Percentiles rank a stretch among this genome's conserved stretches.
Conservation (phyloP, 2,797 vertebrate species). For the Acanthurus leucopareius region DNA sequence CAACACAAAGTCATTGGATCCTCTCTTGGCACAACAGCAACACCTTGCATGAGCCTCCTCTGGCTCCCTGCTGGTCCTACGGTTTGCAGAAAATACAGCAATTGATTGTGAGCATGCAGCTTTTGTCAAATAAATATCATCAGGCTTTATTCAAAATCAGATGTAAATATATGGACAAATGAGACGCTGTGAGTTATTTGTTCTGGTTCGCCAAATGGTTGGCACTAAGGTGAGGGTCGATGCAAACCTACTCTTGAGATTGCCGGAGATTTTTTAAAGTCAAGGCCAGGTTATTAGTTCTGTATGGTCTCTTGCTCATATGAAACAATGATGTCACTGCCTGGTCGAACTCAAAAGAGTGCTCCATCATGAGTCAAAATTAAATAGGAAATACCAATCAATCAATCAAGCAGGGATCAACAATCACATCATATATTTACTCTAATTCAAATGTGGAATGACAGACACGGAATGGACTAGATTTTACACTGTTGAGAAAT, state of each 20-base stretch:
- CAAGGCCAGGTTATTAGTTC: constrained; percentile 28
- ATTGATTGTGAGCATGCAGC: constrained; percentile 28
- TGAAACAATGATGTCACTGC: constrained; percentile 7
- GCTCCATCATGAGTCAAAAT: neutral
- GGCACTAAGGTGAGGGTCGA: constrained; percentile 43
- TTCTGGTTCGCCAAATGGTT: constrained; percentile 28
- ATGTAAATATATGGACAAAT: constrained; percentile 35
- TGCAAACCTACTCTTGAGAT: constrained; percentile 65
- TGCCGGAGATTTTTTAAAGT: constrained; percentile 34
- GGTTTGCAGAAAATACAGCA: constrained; percentile 39
- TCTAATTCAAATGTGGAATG: neutral
- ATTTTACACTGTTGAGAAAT: neutral
- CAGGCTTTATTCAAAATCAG: constrained; percentile 20
- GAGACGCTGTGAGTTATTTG: constrained; percentile 54
- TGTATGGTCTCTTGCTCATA: constrained; percentile 1
- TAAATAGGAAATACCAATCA: constrained; percentile 2
- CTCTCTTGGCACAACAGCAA: constrained; percentile 50
- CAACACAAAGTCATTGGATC: constrained; percentile 79
- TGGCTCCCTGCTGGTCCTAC: constrained; percentile 28
- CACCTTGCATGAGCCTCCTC: constrained; percentile 35
- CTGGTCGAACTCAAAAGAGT: constrained; percentile 3
- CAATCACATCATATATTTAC: constrained; percentile 5
- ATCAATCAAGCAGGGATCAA: neutral
- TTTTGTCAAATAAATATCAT: constrained; percentile 38
- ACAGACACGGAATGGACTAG: neutral